phyloP scores from a whole-genome alignment of 1,140 invertebrate genomes.

The Ruditapes philippinarum region DNA sequence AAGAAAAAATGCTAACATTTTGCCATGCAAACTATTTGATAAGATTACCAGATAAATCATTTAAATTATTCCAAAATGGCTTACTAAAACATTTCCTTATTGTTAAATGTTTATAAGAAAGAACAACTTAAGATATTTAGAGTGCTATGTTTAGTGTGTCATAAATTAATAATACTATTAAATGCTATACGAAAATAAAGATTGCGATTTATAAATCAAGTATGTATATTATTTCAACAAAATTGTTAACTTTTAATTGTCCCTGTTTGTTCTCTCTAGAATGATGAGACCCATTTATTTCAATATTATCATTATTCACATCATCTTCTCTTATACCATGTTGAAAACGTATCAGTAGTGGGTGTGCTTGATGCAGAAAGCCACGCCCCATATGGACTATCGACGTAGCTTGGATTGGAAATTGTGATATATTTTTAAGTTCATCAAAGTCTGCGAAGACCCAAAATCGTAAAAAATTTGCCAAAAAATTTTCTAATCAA shows the following conservation, averaged over 20 bases:
- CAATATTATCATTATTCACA: not conserved
- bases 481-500: slow-evolving; percentile 27
- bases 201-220: no score
- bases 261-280: not conserved
- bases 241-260: slow-evolving; percentile 4
- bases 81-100: no score
- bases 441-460: slow-evolving; percentile 66
- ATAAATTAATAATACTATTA: no score
- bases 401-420: slow-evolving; percentile 60
- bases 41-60: no score
- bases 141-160: no score
- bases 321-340: slow-evolving; percentile 57
- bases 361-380: slow-evolving; percentile 64
- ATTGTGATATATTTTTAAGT: slow-evolving; percentile 4
- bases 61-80: no score
- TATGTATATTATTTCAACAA: no score
- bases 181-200: no score
- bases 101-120: no score
- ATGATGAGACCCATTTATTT: not conserved
- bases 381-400: slow-evolving; percentile 74
- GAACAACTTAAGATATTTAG: no score
- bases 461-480: slow-evolving; percentile 63
- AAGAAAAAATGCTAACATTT: no score
- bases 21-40: no score
- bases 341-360: slow-evolving; percentile 66